Evolutionary conservation across 2,797 vertebrate species (phyloP).

Genomic region (Leptodactylus fallax): DNA sequence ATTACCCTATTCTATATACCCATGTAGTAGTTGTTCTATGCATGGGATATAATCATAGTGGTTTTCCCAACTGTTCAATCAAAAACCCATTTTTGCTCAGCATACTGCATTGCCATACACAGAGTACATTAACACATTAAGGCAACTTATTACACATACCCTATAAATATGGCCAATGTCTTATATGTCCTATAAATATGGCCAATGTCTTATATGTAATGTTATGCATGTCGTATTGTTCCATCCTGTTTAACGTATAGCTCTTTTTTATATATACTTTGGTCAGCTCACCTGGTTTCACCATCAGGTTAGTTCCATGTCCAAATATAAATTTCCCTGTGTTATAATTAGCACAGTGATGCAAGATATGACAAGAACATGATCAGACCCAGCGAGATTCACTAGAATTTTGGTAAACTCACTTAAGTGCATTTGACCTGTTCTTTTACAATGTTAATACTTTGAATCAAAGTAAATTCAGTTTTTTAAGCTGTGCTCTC

Average conservation of each 20-base stretch:
- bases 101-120: background rate
- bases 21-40: no score
- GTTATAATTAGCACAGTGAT: constrained; percentile 42
- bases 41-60: background rate
- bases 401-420: background rate
- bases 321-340: constrained; percentile 41
- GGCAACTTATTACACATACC: no score
- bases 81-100: no score
- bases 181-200: no score
- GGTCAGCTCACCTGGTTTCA: constrained; percentile 31
- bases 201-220: no score
- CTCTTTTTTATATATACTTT: background rate
- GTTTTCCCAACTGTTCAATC: no score
- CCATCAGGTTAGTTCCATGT: constrained; percentile 33
- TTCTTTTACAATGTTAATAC: background rate
- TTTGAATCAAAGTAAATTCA: background rate
- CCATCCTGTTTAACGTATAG: no score
- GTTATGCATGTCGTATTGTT: no score
- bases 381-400: no score
- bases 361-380: constrained; percentile 12
- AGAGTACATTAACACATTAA: no score
- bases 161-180: no score
- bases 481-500: background rate
- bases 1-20: no score
- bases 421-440: background rate